These are phyloP conservation scores for Luperina testacea DNA, from an alignment of 2,888 invertebrate species.

Conservation along the genomic window DNA sequence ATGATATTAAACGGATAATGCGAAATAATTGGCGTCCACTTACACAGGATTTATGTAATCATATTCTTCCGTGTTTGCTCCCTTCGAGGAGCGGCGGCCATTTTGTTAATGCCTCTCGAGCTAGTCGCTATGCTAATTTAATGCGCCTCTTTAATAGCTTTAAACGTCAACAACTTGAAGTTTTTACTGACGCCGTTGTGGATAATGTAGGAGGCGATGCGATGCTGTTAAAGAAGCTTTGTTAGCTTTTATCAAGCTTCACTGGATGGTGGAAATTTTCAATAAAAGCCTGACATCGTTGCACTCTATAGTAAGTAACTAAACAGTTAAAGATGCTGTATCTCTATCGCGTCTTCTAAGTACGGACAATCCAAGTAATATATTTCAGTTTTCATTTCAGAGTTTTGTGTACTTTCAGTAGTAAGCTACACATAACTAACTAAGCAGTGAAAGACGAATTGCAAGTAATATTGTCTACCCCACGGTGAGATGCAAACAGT, in stretches of 20 bases:
- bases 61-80: slow-evolving; percentile 60
- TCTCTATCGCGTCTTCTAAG: not conserved
- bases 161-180: slow-evolving; percentile 73
- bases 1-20: slow-evolving; percentile 60
- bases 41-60: slow-evolving; percentile 66
- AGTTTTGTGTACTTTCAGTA: not conserved
- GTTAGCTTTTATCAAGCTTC: not conserved
- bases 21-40: slow-evolving; percentile 65
- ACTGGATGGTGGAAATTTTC: not conserved
- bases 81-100: slow-evolving; percentile 56
- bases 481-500: not conserved
- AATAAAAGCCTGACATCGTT: not conserved
- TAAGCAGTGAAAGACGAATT: not conserved
- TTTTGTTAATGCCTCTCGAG: slow-evolving; percentile 68
- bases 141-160: slow-evolving; percentile 72
- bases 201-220: slow-evolving; percentile 26
- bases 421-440: not conserved
- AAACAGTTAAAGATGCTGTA: not conserved
- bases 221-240: slow-evolving; percentile 9
- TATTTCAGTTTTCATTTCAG: not conserved
- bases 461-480: not conserved
- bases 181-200: slow-evolving; percentile 47
- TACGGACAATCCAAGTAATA: not conserved
- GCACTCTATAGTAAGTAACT: not conserved
- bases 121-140: slow-evolving; percentile 76